Percentiles rank a stretch among this genome's conserved stretches.
Evolutionary conservation across 2,113 vertebrate genomes (phyloP).

Genomic region (Monarcha castaneiventris): DNA sequence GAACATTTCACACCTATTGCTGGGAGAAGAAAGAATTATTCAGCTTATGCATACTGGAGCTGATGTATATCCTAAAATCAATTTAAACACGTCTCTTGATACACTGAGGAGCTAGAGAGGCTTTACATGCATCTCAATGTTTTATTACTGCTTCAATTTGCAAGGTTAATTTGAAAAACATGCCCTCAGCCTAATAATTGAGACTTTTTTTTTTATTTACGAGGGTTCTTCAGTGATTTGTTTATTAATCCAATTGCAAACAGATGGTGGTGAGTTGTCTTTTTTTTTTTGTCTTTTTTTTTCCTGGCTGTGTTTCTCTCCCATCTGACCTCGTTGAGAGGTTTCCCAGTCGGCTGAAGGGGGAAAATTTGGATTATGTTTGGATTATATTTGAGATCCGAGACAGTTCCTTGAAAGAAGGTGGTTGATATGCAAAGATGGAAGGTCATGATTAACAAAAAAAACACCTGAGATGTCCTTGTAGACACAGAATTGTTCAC

Average conservation of each 20-base stretch:
- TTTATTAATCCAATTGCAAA: not conserved
- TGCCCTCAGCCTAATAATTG: not conserved
- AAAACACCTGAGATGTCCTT: not conserved
- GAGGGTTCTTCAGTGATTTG: not conserved
- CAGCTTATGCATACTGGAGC: not conserved
- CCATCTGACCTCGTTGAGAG: not conserved
- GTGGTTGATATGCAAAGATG: not conserved
- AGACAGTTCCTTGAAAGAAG: not conserved
- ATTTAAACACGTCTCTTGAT: not conserved
- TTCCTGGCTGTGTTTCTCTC: not conserved
- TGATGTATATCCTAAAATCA: not conserved
- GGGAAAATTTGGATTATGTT: not conserved
- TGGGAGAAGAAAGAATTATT: not conserved
- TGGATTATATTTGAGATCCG: not conserved
- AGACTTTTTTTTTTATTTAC: not conserved
- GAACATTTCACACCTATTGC: not conserved
- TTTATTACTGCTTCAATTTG: not conserved
- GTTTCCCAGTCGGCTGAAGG: not conserved
- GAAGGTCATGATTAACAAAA: not conserved
- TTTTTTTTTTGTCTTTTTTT: not conserved
- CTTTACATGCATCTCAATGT: not conserved
- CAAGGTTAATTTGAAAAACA: constrained; percentile 37
- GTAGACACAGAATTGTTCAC: not conserved
- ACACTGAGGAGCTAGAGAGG: not conserved
- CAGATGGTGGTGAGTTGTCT: not conserved